phyloP scores from a whole-genome alignment of 2,797 vertebrate genomes.

The Kryptolebias ocellatus region DNA sequence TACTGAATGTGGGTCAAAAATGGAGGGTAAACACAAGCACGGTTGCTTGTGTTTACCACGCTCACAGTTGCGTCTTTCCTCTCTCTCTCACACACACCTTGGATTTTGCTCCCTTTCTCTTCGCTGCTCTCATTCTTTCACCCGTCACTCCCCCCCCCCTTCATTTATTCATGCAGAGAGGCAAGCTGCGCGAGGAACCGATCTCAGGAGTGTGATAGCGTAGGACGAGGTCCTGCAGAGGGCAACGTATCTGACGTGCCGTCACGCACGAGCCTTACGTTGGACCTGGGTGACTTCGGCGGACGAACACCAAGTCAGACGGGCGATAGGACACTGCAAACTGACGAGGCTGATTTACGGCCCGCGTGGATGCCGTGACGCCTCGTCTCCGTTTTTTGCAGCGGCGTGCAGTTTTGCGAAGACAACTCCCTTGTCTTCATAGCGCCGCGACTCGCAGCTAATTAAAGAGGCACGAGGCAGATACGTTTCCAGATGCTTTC shows the following conservation, averaged over 20 bases:
- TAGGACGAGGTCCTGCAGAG: conserved; percentile 49
- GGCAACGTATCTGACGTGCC: conserved; percentile 42
- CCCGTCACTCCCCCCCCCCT: conserved; percentile 39
- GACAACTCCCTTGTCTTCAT: not conserved
- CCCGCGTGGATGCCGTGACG: too few relatives aligned
- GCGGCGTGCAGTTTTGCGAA: not conserved
- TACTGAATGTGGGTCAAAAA: conserved; percentile 74
- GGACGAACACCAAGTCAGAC: too few relatives aligned
- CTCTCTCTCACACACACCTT: conserved; percentile 31
- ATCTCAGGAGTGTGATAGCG: conserved; percentile 44
- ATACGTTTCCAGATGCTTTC: conserved; percentile 15
- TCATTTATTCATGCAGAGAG: conserved; percentile 57
- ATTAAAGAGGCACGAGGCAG: not conserved
- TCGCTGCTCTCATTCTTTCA: conserved; percentile 52
- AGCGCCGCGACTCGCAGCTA: conserved; percentile 4
- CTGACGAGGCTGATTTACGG: too few relatives aligned
- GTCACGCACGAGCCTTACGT: not conserved
- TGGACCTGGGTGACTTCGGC: not conserved
- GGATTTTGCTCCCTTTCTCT: conserved; percentile 28
- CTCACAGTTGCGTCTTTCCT: conserved; percentile 19
- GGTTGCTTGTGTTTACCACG: conserved; percentile 1
- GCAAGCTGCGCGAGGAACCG: conserved; percentile 36
- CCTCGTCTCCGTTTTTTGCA: not conserved
- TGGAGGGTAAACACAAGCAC: conserved; percentile 37
- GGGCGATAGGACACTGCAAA: too few relatives aligned